Evolutionary conservation across 1,140 invertebrate genomes (phyloP).

Genomic region (Babylonia areolata): DNA sequence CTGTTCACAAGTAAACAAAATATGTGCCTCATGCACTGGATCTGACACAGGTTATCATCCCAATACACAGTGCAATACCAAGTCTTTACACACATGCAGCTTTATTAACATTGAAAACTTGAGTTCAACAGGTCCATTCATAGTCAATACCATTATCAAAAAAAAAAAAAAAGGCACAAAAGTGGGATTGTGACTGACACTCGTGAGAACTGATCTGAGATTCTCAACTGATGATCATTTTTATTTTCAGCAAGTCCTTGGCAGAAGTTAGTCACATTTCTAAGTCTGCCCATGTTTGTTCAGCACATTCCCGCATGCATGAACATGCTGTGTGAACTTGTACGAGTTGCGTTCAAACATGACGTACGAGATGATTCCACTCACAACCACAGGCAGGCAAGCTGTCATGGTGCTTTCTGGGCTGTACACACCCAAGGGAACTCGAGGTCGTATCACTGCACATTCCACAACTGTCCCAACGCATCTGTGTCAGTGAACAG

Average conservation of each 20-base stretch:
- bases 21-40: neutral
- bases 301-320: neutral
- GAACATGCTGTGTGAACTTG: too few species aligned
- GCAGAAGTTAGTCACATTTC: neutral
- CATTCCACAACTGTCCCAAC: too few species aligned
- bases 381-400: neutral
- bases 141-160: neutral
- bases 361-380: too few species aligned
- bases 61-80: neutral
- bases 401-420: neutral
- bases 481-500: too few species aligned
- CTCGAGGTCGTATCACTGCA: too few species aligned
- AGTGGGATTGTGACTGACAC: neutral
- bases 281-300: neutral
- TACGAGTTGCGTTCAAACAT: too few species aligned
- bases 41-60: neutral
- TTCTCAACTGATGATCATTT: neutral
- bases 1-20: neutral
- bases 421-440: too few species aligned
- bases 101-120: neutral
- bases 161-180: slow-evolving; percentile 11
- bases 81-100: neutral
- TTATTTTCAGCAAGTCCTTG: neutral
- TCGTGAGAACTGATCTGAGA: neutral
- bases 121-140: neutral